Evolutionary conservation across 2,888 invertebrate genomes (phyloP).

Genomic region (Ophioninae sp.): DNA sequence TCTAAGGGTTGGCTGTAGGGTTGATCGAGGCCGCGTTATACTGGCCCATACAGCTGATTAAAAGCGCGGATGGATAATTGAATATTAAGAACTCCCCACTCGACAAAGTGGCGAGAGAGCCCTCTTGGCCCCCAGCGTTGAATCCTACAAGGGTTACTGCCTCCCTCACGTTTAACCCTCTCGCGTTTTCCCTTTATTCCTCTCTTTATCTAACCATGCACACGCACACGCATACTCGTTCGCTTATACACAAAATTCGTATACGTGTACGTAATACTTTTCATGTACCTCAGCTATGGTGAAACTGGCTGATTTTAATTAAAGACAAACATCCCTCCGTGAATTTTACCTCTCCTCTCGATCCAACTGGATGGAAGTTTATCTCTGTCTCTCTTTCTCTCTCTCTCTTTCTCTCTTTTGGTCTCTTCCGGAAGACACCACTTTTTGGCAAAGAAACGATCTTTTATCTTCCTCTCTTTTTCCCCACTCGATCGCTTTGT

Average conservation of each 20-base stretch:
- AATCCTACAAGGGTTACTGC: slow-evolving; percentile 15
- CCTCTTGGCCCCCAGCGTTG: slow-evolving; percentile 22
- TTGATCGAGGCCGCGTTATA: slow-evolving; percentile 34
- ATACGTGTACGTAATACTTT: slow-evolving; percentile 30
- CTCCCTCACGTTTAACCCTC: slow-evolving; percentile 35
- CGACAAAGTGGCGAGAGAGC: slow-evolving; percentile 68
- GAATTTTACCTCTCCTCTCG: neutral
- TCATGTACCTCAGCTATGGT: slow-evolving; percentile 39
- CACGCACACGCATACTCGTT: neutral
- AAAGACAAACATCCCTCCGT: slow-evolving; percentile 77
- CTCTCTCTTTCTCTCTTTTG: neutral
- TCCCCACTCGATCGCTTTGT: neutral
- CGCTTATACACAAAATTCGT: neutral
- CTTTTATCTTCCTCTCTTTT: slow-evolving; percentile 15
- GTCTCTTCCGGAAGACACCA: slow-evolving; percentile 37
- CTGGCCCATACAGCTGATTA: slow-evolving; percentile 71
- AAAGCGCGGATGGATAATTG: slow-evolving; percentile 76
- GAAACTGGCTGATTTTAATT: slow-evolving; percentile 77
- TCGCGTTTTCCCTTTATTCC: slow-evolving; percentile 26
- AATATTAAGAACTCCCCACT: slow-evolving; percentile 77
- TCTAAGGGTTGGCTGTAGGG: slow-evolving; percentile 39
- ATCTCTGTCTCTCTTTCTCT: neutral
- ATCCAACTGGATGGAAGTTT: slow-evolving; percentile 5
- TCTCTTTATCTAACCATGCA: neutral
- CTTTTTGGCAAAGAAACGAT: slow-evolving; percentile 47